Conservation (phyloP, 2,113 vertebrate genomes). For the Anarhynchus alexandrinus region DNA sequence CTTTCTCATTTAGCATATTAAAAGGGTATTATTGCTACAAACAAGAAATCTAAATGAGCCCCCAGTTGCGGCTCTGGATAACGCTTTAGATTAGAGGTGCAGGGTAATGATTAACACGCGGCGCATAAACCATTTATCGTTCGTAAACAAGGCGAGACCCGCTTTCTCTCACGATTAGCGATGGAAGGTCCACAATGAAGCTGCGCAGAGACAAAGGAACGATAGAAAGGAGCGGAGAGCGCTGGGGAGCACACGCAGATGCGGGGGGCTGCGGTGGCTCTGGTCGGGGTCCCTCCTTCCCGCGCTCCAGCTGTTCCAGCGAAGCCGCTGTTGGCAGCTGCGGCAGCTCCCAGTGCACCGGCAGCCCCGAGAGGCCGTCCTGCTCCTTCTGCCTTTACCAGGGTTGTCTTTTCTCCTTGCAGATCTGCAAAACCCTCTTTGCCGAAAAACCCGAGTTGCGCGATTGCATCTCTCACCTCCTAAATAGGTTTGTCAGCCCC, state of each 20-base stretch:
- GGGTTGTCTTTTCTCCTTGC: neutral
- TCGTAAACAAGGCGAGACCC: slow-evolving; percentile 15
- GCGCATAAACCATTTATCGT: slow-evolving; percentile 1
- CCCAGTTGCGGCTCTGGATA: slow-evolving; percentile 46
- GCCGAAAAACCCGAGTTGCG: neutral
- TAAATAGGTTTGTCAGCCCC: neutral
- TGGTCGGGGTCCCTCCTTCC: neutral
- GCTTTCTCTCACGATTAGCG: neutral
- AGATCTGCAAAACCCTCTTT: neutral
- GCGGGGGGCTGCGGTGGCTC: fast-evolving
- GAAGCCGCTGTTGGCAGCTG: neutral
- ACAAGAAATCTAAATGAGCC: slow-evolving; percentile 72
- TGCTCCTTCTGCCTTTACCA: neutral
- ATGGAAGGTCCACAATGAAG: neutral
- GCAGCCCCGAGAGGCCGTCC: neutral
- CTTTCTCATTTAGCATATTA: slow-evolving; percentile 72
- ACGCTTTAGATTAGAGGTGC: slow-evolving; percentile 66
- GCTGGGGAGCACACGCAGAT: fast-evolving
- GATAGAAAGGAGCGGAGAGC: neutral
- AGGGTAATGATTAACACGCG: slow-evolving; percentile 25
- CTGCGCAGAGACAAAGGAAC: neutral
- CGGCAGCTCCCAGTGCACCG: fast-evolving
- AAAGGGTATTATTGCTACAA: slow-evolving; percentile 73
- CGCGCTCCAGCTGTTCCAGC: no score
- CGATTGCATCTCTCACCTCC: neutral